Evolutionary conservation across 2,797 vertebrate species (phyloP).

Genomic region (Cynodonichthys magdalenae): DNA sequence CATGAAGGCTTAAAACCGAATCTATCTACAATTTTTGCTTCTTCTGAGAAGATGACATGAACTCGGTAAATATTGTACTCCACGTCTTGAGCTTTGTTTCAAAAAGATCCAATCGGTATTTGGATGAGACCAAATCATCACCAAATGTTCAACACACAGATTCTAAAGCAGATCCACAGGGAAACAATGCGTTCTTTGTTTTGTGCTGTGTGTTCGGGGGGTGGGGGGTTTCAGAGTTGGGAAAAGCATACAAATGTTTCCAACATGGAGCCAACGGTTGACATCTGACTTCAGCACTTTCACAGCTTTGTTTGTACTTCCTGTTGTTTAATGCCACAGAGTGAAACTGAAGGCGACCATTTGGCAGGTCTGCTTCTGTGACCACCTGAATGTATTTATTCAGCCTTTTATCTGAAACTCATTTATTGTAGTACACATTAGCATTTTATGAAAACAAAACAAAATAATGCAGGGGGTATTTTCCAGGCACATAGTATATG

Average conservation of each 20-base stretch:
- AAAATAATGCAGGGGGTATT: no score
- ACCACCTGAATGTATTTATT: neutral
- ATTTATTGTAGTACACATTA: no score
- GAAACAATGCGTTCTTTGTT: slow-evolving; percentile 49
- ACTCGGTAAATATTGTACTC: neutral
- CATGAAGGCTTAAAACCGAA: slow-evolving; percentile 1
- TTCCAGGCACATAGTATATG: no score
- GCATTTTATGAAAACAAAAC: no score
- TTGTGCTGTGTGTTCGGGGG: slow-evolving; percentile 8
- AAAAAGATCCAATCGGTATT: slow-evolving; percentile 31
- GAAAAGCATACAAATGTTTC: slow-evolving; percentile 46
- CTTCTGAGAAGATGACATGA: neutral
- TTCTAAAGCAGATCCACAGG: slow-evolving; percentile 25
- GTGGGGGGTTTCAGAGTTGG: slow-evolving; percentile 38
- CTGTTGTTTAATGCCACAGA: slow-evolving; percentile 19
- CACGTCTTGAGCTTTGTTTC: slow-evolving; percentile 1
- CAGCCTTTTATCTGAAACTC: neutral
- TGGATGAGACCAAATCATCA: slow-evolving; percentile 17
- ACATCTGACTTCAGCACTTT: slow-evolving; percentile 58
- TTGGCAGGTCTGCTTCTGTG: slow-evolving; percentile 4
- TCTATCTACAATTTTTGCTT: neutral
- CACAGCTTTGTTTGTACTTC: slow-evolving; percentile 56
- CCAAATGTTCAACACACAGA: slow-evolving; percentile 19
- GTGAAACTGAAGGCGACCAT: slow-evolving; percentile 14
- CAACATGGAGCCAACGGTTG: slow-evolving; percentile 39